Evolutionary conservation across 1,140 invertebrate species (phyloP).

Genomic region (Mercenaria mercenaria): DNA sequence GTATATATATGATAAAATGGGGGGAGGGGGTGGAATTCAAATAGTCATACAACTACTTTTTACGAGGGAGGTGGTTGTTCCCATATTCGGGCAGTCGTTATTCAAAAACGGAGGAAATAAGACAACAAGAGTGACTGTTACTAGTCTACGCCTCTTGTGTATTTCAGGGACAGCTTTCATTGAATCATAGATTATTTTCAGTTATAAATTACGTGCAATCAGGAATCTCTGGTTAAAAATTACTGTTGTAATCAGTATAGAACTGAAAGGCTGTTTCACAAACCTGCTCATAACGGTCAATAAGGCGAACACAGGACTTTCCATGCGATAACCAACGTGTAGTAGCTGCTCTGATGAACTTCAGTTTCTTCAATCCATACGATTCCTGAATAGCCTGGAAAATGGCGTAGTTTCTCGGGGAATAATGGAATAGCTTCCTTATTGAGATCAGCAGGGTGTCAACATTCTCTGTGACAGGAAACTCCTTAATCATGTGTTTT

Average conservation of each 20-base stretch:
- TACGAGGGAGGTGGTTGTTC: too few species aligned
- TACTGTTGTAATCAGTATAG: not conserved
- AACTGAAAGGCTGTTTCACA: too few species aligned
- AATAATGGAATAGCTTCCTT: not conserved
- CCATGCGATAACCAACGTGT: conserved; percentile 20
- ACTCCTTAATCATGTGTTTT: conserved; percentile 13
- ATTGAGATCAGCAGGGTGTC: not conserved
- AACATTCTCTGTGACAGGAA: not conserved
- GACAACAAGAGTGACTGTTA: too few species aligned
- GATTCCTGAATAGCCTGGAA: not conserved
- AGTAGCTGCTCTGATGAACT: not conserved
- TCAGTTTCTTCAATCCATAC: conserved; percentile 14
- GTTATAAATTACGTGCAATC: too few species aligned
- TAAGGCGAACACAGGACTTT: not conserved
- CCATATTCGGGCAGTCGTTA: too few species aligned
- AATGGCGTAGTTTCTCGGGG: not conserved
- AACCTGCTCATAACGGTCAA: not conserved
- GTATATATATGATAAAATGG: too few species aligned
- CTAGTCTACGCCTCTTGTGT: too few species aligned
- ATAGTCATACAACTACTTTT: too few species aligned
- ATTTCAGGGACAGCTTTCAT: too few species aligned
- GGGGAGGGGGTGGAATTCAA: too few species aligned
- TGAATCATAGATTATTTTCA: too few species aligned
- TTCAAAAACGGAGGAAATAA: not conserved
- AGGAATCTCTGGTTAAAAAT: too few species aligned